Percentiles rank a stretch among this genome's conserved stretches.
phyloP scores from a whole-genome alignment of 2,888 invertebrate genomes.

The Magallana nippona region DNA sequence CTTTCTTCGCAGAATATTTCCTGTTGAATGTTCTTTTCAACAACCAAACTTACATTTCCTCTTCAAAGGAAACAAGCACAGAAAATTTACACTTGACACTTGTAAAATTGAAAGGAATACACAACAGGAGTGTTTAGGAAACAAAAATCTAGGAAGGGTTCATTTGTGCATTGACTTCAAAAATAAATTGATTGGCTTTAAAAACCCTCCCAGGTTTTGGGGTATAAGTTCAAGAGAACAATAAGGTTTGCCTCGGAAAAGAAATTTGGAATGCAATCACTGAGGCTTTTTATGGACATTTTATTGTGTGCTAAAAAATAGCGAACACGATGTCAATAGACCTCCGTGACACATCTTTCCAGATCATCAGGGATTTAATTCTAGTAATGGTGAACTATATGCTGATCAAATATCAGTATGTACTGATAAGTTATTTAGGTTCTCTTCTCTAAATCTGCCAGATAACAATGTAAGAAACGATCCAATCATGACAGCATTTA shows the following conservation, averaged over 20 bases:
- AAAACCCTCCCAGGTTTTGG: background rate
- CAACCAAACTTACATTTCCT: conserved; percentile 19
- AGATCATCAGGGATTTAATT: conserved; percentile 27
- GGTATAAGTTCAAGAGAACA: background rate
- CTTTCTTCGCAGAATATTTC: conserved; percentile 1
- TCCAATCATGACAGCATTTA: too few species aligned
- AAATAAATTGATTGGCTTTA: conserved; percentile 19
- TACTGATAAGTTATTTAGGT: too few species aligned
- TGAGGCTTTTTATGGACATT: conserved; percentile 16
- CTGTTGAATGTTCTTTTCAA: conserved; percentile 13
- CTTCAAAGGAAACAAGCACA: conserved; percentile 18
- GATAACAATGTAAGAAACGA: too few species aligned
- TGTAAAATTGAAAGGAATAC: conserved; percentile 20
- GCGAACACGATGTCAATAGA: conserved; percentile 18
- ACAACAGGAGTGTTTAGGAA: background rate
- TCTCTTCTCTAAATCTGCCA: too few species aligned
- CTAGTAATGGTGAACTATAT: too few species aligned
- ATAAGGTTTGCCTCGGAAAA: background rate
- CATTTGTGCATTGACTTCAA: background rate
- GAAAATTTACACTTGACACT: conserved; percentile 21
- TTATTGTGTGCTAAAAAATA: conserved; percentile 33
- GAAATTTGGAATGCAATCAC: conserved; percentile 16
- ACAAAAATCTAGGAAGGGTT: background rate
- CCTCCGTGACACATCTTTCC: conserved; percentile 17
- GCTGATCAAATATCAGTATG: too few species aligned